phyloP scores from a whole-genome alignment of 1,140 invertebrate genomes.

The Drosophila tani region DNA sequence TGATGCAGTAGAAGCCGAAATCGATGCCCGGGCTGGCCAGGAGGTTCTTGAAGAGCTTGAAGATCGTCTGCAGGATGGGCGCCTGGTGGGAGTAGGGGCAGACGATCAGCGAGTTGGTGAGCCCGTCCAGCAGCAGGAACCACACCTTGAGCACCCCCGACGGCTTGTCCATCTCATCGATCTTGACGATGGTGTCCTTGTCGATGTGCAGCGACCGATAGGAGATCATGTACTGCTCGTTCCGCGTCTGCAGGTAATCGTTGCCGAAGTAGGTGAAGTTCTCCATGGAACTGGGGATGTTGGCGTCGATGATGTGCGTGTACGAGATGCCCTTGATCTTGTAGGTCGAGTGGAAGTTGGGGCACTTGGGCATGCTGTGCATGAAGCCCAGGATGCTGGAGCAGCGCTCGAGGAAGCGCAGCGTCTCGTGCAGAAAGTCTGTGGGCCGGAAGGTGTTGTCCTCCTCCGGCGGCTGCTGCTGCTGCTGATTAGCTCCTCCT shows the following conservation, averaged over 20 bases:
- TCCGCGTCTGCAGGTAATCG: conserved; percentile 84
- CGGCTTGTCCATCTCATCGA: conserved; percentile 90
- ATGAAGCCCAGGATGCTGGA: conserved; percentile 95
- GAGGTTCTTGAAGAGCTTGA: conserved; percentile 92
- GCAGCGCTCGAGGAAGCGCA: conserved; percentile 94
- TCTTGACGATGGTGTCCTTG: conserved; percentile 87
- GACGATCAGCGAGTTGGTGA: conserved; percentile 92
- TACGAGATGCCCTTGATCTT: conserved; percentile 92
- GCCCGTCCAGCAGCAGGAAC: conserved; percentile 95
- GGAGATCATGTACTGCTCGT: conserved; percentile 85
- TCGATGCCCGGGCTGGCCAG: conserved; percentile 91
- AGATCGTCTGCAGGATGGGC: conserved; percentile 93
- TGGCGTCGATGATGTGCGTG: conserved; percentile 92
- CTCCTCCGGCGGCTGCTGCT: conserved; percentile 79
- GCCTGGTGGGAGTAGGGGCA: conserved; percentile 94
- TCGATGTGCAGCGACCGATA: conserved; percentile 86
- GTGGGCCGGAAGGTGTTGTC: conserved; percentile 85
- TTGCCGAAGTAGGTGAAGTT: conserved; percentile 86
- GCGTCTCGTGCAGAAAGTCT: conserved; percentile 93
- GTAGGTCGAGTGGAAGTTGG: conserved; percentile 95
- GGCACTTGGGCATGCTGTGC: conserved; percentile 97
- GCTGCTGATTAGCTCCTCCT: not conserved
- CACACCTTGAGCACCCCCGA: conserved; percentile 95
- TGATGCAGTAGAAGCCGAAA: conserved; percentile 95
- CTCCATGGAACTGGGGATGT: conserved; percentile 92